Base-by-base conservation (phyloP, 2,888 invertebrate species). In the Sthenelais limicola region DNA sequence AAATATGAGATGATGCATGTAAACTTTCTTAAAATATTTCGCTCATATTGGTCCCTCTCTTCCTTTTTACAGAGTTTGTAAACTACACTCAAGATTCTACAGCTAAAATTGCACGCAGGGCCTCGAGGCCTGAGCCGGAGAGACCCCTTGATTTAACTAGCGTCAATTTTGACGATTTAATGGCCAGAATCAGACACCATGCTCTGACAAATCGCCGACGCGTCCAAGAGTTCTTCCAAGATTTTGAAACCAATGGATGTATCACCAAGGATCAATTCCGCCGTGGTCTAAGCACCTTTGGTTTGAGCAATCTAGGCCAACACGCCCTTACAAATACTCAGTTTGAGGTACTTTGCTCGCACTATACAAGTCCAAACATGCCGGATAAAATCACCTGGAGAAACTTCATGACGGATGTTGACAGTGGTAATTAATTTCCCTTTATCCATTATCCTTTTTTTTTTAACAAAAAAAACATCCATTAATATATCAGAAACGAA, bases 151-250 rank as follows among this genome's bases (percentile, higher is more conserved):
- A 47, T 26, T 73, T 80, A 9, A 78, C 80, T 32, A 80, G 81
- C 58, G 83, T 86, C 30, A 79, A 80, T 69, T 80, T 84, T 73
- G 85, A 85, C 28, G 84, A 84, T 48, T 80, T 88, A 21, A 84
- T 88, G 82, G 81, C 84, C n/a, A 80, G 86, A 49, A 84, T 88
- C 51, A 79, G 87, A 67, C 83, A 85, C 73, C 84, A 85, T 75
- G 84, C 84, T 3, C 82, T 88, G 5, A 82, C 83, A 15, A 86
- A 83, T 77, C 82, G 87, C 74, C 81, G 85, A 0, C 80, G 88
- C 79, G 86, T 87, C 76, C 70, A 82, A 76, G 86, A 86, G 71
- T 85, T 79, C 75, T 88, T 88, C 76, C 80, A 85, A 77, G 88
- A 88, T 77, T 88, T 84, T 78, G 88, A 88, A 74, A 81, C 82